Evolutionary conservation across 2,113 vertebrate genomes (phyloP).

Genomic region (Eulacestoma nigropectus): DNA sequence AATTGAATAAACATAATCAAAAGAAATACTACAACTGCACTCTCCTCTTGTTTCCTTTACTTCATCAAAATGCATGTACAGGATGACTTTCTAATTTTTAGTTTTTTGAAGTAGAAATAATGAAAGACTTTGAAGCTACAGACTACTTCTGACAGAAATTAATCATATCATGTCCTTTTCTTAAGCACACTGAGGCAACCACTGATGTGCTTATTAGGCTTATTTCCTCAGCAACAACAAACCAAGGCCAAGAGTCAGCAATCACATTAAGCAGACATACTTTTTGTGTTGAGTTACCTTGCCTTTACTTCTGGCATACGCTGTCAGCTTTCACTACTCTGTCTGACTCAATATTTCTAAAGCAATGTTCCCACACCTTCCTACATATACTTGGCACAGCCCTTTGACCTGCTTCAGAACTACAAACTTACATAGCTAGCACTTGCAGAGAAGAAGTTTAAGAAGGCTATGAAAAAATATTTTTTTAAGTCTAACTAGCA

Average conservation of each 20-base stretch:
- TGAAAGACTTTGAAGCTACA: neutral
- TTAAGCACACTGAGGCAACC: neutral
- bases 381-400: neutral
- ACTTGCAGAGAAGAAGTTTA: neutral
- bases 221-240: neutral
- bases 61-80: neutral
- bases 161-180: neutral
- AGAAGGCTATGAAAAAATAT: neutral
- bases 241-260: neutral
- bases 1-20: neutral
- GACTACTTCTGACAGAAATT: neutral
- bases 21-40: neutral
- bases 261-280: accelerated
- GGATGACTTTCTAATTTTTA: neutral
- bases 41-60: neutral
- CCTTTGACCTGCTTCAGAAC: slow-evolving; percentile 14
- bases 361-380: slow-evolving; percentile 11
- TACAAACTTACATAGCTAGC: neutral
- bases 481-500: neutral
- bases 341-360: slow-evolving; percentile 8
- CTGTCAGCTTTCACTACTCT: neutral
- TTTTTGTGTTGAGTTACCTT: neutral
- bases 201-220: neutral
- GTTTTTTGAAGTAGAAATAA: neutral
- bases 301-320: neutral